These are phyloP conservation scores for Standfussiana lucernea DNA, from an alignment of 2,888 invertebrate species.

Conservation along the genomic window DNA sequence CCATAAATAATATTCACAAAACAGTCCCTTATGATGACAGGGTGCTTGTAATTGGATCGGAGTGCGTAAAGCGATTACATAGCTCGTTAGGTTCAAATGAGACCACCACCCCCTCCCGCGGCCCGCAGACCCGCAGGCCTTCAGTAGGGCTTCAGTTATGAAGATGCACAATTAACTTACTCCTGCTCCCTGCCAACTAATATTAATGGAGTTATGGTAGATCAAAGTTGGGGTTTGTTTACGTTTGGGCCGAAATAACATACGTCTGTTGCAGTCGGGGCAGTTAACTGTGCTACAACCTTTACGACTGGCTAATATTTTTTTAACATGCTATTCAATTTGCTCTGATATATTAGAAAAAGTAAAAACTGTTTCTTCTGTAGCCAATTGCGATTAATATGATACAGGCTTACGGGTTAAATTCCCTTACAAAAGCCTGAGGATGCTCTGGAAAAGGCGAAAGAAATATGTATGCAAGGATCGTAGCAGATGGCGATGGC, in stretches of 20 bases:
- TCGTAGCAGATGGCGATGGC: not conserved
- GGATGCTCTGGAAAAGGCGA: not conserved
- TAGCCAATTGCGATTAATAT: not conserved
- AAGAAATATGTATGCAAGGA: not conserved
- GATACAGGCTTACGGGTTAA: not conserved
- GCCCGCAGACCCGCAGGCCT: not conserved
- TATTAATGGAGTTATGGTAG: conserved; percentile 34
- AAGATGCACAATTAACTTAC: conserved; percentile 55
- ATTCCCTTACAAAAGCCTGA: not conserved
- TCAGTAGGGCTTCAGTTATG: conserved; percentile 62
- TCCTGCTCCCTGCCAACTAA: conserved; percentile 25
- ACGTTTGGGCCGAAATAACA: not conserved
- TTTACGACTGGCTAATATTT: not conserved
- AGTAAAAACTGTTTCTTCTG: not conserved
- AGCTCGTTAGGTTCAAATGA: conserved; percentile 62
- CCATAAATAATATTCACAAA: conserved; percentile 33
- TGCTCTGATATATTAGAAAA: not conserved
- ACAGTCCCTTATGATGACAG: conserved; percentile 30
- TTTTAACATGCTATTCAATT: not conserved
- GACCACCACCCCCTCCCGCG: conserved; percentile 12
- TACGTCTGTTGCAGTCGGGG: not conserved
- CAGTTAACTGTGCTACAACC: not conserved
- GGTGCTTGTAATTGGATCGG: conserved; percentile 61
- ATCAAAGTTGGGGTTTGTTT: conserved; percentile 16
- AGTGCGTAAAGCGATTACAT: conserved; percentile 64